Evolutionary conservation across 2,113 vertebrate species (phyloP).

Genomic region (Acrocephalus arundinaceus): DNA sequence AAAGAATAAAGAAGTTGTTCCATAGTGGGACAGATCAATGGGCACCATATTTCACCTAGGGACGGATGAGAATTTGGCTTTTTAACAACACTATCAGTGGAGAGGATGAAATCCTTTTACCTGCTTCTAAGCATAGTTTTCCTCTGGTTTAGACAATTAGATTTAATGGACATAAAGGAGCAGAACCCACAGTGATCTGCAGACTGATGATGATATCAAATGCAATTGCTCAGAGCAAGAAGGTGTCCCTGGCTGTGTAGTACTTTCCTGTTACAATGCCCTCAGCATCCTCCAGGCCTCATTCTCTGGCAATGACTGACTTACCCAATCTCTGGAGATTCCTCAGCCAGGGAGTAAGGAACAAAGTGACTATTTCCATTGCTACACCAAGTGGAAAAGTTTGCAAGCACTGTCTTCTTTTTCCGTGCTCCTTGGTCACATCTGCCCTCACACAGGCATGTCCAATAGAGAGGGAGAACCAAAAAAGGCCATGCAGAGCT

Average conservation of each 20-base stretch:
- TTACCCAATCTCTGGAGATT: not conserved
- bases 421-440: not conserved
- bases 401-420: not conserved
- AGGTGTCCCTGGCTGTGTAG: not conserved
- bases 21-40: not conserved
- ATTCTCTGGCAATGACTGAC: not conserved
- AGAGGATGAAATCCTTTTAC: not conserved
- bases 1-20: not conserved
- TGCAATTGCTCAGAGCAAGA: not conserved
- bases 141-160: not conserved
- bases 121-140: not conserved
- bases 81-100: not conserved
- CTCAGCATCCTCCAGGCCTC: not conserved
- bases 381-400: not conserved
- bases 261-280: not conserved
- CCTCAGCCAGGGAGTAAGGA: not conserved
- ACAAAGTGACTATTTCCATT: not conserved
- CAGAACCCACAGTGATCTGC: not conserved
- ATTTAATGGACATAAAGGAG: not conserved
- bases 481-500: not conserved
- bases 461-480: not conserved
- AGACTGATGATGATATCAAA: not conserved
- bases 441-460: not conserved
- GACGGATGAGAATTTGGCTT: not conserved
- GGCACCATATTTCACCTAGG: not conserved